Evolutionary conservation across 2,888 invertebrate species (phyloP).

Genomic region (Euzophera pinguis): DNA sequence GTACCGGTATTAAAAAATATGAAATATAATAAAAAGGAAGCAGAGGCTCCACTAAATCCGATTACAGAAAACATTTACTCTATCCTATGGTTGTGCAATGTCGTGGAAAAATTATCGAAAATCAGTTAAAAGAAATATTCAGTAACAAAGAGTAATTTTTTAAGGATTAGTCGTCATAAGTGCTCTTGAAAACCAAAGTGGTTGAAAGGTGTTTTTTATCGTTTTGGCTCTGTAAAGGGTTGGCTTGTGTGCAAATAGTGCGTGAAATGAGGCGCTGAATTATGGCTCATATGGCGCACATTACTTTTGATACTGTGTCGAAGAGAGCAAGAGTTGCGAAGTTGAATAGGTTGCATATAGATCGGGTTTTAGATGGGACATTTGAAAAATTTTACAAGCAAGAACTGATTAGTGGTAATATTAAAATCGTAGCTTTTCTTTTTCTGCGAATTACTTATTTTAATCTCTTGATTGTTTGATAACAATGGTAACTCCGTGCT

Average conservation of each 20-base stretch:
- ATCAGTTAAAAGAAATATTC: not conserved
- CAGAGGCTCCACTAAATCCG: slow-evolving; percentile 44
- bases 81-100: slow-evolving; percentile 44
- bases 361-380: not conserved
- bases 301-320: slow-evolving; percentile 16
- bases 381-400: no score
- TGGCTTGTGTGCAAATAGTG: slow-evolving; percentile 40
- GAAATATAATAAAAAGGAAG: slow-evolving; percentile 18
- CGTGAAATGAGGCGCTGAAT: slow-evolving; percentile 31
- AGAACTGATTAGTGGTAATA: no score
- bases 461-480: no score
- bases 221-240: slow-evolving; percentile 29
- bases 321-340: slow-evolving; percentile 24
- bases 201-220: slow-evolving; percentile 16
- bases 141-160: slow-evolving; percentile 10
- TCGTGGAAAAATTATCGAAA: slow-evolving; percentile 37
- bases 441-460: no score
- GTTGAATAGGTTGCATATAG: slow-evolving; percentile 11
- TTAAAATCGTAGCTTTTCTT: no score
- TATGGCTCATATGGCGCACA: slow-evolving; percentile 1
- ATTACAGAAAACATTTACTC: slow-evolving; percentile 52
- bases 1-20: slow-evolving; percentile 9
- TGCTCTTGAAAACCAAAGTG: slow-evolving; percentile 14
- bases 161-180: slow-evolving; percentile 22
- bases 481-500: no score